phyloP scores from a whole-genome alignment of 2,113 vertebrate species.

The Pithys albifrons region DNA sequence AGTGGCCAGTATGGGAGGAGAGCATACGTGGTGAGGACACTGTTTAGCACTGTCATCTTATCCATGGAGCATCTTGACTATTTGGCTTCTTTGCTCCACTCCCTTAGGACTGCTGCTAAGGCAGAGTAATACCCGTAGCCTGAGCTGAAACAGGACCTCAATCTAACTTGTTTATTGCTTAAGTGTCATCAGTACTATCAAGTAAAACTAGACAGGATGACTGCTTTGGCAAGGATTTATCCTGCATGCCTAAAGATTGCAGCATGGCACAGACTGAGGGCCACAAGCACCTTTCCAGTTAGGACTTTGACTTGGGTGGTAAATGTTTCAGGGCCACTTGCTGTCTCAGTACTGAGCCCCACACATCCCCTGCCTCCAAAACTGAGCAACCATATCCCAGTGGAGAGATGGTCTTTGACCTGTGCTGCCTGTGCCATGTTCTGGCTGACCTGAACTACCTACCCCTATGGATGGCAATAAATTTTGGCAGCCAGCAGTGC shows the following conservation, averaged over 20 bases:
- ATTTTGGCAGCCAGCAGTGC: not conserved
- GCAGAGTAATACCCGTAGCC: not conserved
- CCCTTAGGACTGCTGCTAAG: not conserved
- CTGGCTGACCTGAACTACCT: not conserved
- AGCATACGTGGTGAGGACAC: not conserved
- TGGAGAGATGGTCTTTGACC: not conserved
- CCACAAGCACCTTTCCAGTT: not conserved
- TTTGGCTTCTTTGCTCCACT: not conserved
- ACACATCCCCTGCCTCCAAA: not conserved
- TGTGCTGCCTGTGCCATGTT: not conserved
- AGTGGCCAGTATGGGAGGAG: accelerated
- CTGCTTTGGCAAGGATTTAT: not conserved
- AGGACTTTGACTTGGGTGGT: not conserved
- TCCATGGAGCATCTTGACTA: not conserved
- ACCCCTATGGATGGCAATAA: not conserved
- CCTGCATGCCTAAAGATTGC: not conserved
- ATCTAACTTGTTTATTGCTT: not conserved
- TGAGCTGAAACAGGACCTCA: not conserved
- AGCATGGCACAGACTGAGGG: not conserved
- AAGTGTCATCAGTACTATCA: not conserved
- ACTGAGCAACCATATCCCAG: accelerated
- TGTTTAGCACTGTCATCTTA: not conserved
- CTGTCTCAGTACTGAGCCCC: not conserved
- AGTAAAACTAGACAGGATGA: not conserved
- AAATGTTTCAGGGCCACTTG: not conserved